Percentiles rank a stretch among this genome's conserved stretches.
Evolutionary conservation across 2,113 vertebrate species (phyloP).

Genomic region (Brevimyrus niger): DNA sequence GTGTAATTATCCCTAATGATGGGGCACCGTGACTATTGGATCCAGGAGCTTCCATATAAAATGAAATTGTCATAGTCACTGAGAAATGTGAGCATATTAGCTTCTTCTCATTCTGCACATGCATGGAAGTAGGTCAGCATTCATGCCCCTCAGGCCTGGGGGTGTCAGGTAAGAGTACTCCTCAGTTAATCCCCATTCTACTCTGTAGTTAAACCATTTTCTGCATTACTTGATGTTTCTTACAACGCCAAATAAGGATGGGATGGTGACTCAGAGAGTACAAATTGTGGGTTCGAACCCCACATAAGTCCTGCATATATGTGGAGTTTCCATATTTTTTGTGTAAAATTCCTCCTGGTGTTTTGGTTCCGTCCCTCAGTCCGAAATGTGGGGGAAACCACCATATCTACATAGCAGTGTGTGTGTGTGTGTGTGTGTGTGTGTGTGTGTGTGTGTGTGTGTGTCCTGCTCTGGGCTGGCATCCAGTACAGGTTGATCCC

Average conservation of each 20-base stretch:
- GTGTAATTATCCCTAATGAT: constrained; percentile 10
- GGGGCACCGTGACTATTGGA: not conserved
- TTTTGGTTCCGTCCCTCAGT: not conserved
- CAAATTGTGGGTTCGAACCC: not conserved
- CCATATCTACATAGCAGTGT: not conserved
- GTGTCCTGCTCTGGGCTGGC: not conserved
- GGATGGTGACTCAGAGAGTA: not conserved
- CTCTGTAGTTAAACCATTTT: not conserved
- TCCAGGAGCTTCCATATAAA: not conserved
- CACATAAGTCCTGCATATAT: not conserved
- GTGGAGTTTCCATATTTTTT: not conserved
- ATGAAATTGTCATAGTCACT: constrained; percentile 3
- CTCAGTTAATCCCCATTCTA: not conserved
- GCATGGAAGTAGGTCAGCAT: not conserved
- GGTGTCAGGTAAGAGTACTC: not conserved
- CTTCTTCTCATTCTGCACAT: not conserved
- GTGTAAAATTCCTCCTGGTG: not conserved
- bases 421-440: not conserved
- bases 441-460: not conserved
- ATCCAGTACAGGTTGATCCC: not conserved
- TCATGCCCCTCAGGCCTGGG: not conserved
- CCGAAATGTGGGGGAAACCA: not conserved
- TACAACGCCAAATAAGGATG: not conserved
- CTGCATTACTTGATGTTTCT: not conserved
- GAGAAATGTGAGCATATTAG: not conserved